Evolutionary conservation across 2,888 invertebrate species (phyloP).

Genomic region (Opisthograptis luteolata): DNA sequence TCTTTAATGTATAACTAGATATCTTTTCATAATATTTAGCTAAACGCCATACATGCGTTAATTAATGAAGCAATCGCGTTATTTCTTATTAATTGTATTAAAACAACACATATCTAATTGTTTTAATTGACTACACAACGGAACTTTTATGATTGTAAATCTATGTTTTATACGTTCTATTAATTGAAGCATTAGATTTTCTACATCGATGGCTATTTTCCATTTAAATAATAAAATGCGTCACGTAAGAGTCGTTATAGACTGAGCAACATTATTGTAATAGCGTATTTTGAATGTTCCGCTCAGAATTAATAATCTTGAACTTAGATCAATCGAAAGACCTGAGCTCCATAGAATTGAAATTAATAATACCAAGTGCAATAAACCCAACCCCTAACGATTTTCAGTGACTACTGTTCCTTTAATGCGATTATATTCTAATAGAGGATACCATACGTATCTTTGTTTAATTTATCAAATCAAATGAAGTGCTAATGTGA

Average conservation of each 20-base stretch:
- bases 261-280: background rate
- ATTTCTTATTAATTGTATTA: no score
- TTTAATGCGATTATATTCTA: no score
- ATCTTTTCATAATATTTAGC: no score
- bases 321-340: background rate
- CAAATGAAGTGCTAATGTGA: conserved; percentile 19
- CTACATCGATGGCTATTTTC: background rate
- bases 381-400: no score
- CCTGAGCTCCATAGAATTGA: no score
- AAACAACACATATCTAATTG: no score
- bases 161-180: background rate
- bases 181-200: background rate
- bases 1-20: no score
- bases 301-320: background rate
- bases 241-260: background rate
- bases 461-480: background rate
- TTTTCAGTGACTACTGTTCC: no score
- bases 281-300: background rate
- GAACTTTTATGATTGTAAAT: background rate
- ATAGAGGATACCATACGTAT: background rate
- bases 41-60: background rate
- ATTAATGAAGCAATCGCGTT: no score
- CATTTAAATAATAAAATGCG: background rate
- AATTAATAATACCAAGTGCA: no score
- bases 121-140: background rate